Base-by-base conservation (phyloP, 2,888 invertebrate species). In the Drosophila pseudotakahashii region DNA sequence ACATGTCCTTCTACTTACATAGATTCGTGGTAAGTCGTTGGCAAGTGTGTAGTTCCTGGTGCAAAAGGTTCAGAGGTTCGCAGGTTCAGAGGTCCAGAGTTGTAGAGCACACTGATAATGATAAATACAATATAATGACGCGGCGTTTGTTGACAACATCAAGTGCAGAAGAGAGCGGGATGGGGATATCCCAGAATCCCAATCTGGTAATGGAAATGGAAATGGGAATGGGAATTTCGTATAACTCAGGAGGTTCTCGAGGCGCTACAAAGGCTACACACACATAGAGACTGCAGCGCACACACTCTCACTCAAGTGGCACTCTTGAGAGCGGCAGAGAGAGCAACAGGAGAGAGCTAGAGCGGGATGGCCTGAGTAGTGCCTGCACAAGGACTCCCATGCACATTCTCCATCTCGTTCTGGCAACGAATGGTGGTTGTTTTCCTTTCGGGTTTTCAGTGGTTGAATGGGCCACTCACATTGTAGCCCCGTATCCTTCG, bases 71-170 rank as follows among this genome's bases (percentile, higher is more conserved):
- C 47, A 5, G 47, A 30, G 30, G 47, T 30, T 14, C 47, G 13
- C 4, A 34, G 34, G 34, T 34, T 34, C 34, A 10, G 30, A 52
- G 34, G 34, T 34, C 34, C 34, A 10, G 14, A 52, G 42, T 48
- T 66, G 57, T 39, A 55, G 54, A 73, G 71, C 30, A 30, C 66
- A 70, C 64, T 76, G 74, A 81, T 85, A 83, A 88, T 85, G 86
- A 85, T 83, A 87, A 84, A 84, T 77, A 82, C 79, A 87, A 84
- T 84, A 79, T 78, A 85, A 88, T 88, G 88, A 88, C 77, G 70
- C 58, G 73, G 78, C 74, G 81, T 78, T 83, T 81, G 88, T 76
- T 88, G 85, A 85, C 83, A 85, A 66, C 86, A 83, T 83, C 76
- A 88, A 88, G 86, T 88, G 86, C 70, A 61, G 70, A 53, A 55